Conservation (phyloP, 2,113 vertebrate genomes). For the Etia nguti region DNA sequence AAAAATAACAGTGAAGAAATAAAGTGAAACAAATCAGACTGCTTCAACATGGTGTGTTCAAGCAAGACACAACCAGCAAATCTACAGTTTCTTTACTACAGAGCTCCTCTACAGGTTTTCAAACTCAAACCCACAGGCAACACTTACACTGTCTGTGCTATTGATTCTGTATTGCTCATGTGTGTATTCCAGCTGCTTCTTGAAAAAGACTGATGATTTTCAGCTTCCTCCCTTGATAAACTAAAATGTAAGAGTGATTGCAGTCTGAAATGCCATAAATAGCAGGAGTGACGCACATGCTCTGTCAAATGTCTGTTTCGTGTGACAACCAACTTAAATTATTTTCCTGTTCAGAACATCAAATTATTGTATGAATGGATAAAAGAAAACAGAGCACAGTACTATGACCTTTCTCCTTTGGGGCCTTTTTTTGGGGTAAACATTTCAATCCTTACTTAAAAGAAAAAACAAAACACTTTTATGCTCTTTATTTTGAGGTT, state of each 20-base stretch:
- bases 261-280: slow-evolving; percentile 56
- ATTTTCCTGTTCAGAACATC: slow-evolving; percentile 38
- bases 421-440: not conserved
- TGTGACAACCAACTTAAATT: slow-evolving; percentile 38
- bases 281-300: slow-evolving; percentile 58
- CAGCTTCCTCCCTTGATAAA: slow-evolving; percentile 48
- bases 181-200: slow-evolving; percentile 29
- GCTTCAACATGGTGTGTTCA: not conserved
- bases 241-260: slow-evolving; percentile 46
- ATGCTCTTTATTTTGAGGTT: not conserved
- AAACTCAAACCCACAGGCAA: not conserved
- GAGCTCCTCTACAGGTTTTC: not conserved
- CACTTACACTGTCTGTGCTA: not conserved
- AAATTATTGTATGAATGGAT: slow-evolving; percentile 32
- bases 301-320: slow-evolving; percentile 57
- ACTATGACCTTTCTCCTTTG: not conserved
- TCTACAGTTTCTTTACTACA: not conserved
- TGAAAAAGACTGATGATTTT: slow-evolving; percentile 47
- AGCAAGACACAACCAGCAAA: not conserved
- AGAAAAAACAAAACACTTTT: not conserved
- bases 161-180: not conserved
- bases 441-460: not conserved
- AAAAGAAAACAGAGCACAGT: slow-evolving; percentile 1
- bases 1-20: not conserved
- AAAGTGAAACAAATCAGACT: not conserved